Evolutionary conservation across 2,797 vertebrate genomes (phyloP), one percentile per base, ranked within the genome.

Genomic region (Xenentodon cancila): DNA sequence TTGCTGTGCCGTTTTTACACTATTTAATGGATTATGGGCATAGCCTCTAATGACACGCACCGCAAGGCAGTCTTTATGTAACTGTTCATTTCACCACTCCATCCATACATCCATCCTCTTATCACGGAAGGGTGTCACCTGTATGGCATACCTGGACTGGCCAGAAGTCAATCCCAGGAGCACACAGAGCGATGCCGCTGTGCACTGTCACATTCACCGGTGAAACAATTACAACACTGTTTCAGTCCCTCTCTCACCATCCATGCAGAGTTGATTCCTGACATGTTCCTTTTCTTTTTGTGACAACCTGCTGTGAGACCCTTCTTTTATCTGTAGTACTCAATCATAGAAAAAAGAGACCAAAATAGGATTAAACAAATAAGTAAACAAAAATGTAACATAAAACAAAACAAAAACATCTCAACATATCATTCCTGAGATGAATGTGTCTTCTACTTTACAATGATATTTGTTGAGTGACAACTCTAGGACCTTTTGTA

Each of bases 381-480:
- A 16, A 59, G 67, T 68, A 40, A 63, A 45, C 4, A 16, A 58
- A 61, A 60, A 58, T 20, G 17, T 43, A 57, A 67, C 21, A 20
- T 34, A 56, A 5, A 49, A 27, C 49, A 30, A 44, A 43, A 16
- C 53, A 62, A 53, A 32, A 34, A 19, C 25, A 25, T 25, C 25
- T 68, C 53, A 25, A 54, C 20, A 54, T 42, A 59, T 48, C 37
- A 77, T 17, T 64, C 53, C 60, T 79, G 32, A 52, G 45, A 55
- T 69, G 57, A 42, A 46, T 47, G 37, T 45, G 20, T 74, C 37
- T 9, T 65, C 34, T 17, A 61, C 46, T 50, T 50, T 18, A 44
- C 34, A 20, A 7, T 54, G 19, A n/a, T n/a, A n/a, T 47, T 43
- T 57, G 22, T 32, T 60, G 34, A 62, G 40, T 56, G 53, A 21